Conservation (phyloP, 2,113 vertebrate genomes). For the Penelope pileata region DNA sequence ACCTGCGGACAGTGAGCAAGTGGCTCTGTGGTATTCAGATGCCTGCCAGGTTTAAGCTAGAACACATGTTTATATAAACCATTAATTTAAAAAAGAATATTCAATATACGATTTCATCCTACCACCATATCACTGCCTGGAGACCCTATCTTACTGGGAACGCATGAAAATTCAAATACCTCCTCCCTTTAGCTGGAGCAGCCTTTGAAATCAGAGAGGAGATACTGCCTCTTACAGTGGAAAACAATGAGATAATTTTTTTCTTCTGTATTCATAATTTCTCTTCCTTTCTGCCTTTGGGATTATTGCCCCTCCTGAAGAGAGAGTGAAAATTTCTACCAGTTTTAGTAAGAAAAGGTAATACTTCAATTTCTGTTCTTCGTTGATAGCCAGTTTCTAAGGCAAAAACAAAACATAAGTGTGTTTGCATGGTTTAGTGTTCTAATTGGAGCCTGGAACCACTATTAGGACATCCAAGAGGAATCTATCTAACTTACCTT, state of each 20-base stretch:
- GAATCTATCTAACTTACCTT: neutral
- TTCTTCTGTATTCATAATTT: neutral
- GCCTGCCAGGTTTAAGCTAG: too few species aligned
- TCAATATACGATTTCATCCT: neutral
- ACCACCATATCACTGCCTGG: neutral
- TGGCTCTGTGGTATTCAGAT: too few species aligned
- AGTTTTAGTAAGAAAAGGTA: neutral
- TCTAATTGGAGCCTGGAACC: neutral
- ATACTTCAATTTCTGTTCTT: neutral
- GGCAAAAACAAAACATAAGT: neutral
- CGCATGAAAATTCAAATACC: neutral
- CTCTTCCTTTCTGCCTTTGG: neutral
- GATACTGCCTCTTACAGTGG: neutral
- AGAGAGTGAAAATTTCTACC: neutral
- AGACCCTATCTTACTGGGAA: neutral
- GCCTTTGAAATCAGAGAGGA: neutral
- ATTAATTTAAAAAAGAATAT: neutral
- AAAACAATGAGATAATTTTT: neutral
- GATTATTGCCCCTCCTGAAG: neutral
- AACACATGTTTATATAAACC: neutral
- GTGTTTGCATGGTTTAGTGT: neutral
- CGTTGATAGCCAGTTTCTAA: neutral
- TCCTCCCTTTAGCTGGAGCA: neutral
- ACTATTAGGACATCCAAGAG: neutral
- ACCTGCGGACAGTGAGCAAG: too few species aligned